These are phyloP conservation scores for Halictus ligatus DNA, from an alignment of 2,888 invertebrate genomes.

Conservation along the genomic window DNA sequence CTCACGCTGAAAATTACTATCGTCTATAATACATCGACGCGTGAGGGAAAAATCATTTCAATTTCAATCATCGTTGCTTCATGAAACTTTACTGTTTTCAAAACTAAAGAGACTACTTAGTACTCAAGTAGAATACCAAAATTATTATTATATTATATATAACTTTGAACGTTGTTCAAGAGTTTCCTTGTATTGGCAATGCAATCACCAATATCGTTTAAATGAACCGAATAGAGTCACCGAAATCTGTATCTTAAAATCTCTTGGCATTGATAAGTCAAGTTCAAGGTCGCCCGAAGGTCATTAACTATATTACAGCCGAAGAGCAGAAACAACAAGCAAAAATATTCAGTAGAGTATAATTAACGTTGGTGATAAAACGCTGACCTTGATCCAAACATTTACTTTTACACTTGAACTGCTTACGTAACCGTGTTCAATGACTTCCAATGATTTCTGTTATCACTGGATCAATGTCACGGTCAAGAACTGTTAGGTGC, in stretches of 20 bases:
- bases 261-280: neutral
- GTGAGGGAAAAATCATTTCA: neutral
- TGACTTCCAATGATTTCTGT: conserved; percentile 3
- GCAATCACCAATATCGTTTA: neutral
- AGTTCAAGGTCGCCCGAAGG: neutral
- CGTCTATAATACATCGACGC: neutral
- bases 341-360: neutral
- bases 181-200: neutral
- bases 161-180: neutral
- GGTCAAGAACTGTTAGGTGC: neutral
- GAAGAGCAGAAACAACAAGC: neutral
- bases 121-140: neutral
- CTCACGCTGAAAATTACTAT: neutral
- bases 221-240: neutral
- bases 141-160: neutral
- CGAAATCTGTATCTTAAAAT: neutral
- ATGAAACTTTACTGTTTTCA: neutral
- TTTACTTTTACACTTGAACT: neutral
- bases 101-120: neutral
- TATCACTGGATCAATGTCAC: neutral
- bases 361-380: neutral
- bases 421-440: neutral
- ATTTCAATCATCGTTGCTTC: neutral
- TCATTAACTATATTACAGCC: neutral
- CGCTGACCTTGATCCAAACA: neutral